A percentile compares a stretch with the other conserved stretches of the same genome.
phyloP scores from a whole-genome alignment of 2,113 vertebrate genomes.

The Dipodomys stephensi region DNA sequence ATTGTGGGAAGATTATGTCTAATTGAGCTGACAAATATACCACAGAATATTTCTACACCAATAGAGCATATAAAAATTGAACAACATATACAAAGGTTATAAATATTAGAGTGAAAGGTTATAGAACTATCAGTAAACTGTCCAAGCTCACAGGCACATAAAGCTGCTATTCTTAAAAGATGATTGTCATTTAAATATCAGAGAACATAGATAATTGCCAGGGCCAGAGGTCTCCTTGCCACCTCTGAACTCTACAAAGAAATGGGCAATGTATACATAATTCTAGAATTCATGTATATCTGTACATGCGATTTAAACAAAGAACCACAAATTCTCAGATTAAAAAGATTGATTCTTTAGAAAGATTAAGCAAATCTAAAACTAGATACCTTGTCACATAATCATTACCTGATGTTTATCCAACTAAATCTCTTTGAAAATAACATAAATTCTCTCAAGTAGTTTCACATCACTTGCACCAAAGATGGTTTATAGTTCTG shows the following conservation, averaged over 20 bases:
- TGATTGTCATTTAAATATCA: not conserved
- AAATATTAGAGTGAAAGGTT: not conserved
- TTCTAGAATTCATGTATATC: not conserved
- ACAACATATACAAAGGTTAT: not conserved
- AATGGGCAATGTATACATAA: not conserved
- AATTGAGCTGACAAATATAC: not conserved
- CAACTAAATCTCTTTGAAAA: too few species aligned
- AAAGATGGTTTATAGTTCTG: too few species aligned
- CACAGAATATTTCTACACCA: not conserved
- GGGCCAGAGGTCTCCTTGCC: not conserved
- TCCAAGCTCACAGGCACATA: not conserved
- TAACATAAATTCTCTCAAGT: too few species aligned
- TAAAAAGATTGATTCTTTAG: not conserved
- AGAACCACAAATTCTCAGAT: not conserved
- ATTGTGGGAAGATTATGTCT: not conserved
- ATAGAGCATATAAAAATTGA: not conserved
- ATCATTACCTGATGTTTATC: not conserved
- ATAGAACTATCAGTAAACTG: not conserved
- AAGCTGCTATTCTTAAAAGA: not conserved
- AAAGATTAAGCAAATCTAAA: not conserved
- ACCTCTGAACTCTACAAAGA: constrained; percentile 2
- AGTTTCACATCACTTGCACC: too few species aligned
- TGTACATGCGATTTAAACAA: not conserved
- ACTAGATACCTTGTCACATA: not conserved
- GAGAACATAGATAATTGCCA: not conserved